These are phyloP conservation scores for Ditylenchus dipsaci DNA, from an alignment of 1,140 invertebrate genomes.

Conservation along the genomic window DNA sequence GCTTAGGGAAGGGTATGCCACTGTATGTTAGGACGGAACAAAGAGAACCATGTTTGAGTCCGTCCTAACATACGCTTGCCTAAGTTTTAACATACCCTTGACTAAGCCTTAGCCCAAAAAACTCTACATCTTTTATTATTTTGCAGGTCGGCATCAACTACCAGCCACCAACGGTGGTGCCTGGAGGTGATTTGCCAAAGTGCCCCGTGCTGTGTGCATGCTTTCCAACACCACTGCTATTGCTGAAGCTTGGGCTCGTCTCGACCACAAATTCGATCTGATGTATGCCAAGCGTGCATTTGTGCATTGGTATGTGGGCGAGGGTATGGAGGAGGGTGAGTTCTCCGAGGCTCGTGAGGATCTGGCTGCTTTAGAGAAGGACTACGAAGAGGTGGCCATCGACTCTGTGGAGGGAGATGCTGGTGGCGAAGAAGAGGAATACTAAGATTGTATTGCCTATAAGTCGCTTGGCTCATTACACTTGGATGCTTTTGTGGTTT, in stretches of 20 bases:
- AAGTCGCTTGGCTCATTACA: too few species aligned
- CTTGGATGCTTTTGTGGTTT: too few species aligned
- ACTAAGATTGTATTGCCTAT: not conserved
- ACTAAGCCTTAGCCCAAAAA: not conserved
- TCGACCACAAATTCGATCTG: constrained; percentile 66
- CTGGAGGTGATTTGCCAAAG: constrained; percentile 56
- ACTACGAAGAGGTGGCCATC: constrained; percentile 43
- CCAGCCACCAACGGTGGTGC: constrained; percentile 54
- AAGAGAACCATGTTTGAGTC: too few species aligned
- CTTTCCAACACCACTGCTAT: constrained; percentile 60
- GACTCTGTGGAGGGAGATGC: constrained; percentile 25
- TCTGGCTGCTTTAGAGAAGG: constrained; percentile 64
- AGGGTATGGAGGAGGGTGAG: constrained; percentile 80
- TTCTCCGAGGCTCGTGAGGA: constrained; percentile 81
- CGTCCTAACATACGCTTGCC: too few species aligned
- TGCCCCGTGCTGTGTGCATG: constrained; percentile 60
- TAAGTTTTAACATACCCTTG: too few species aligned
- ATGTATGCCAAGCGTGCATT: constrained; percentile 71
- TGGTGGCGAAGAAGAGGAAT: constrained; percentile 21
- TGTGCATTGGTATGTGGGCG: constrained; percentile 72
- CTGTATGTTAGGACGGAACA: too few species aligned
- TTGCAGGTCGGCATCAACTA: constrained; percentile 54
- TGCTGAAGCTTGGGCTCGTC: constrained; percentile 69
- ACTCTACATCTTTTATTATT: too few species aligned
- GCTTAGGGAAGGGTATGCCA: too few species aligned